Evolutionary conservation across 1,140 invertebrate species (phyloP), one percentile per base, ranked within the genome.

Genomic region (Anastrepha obliqua): DNA sequence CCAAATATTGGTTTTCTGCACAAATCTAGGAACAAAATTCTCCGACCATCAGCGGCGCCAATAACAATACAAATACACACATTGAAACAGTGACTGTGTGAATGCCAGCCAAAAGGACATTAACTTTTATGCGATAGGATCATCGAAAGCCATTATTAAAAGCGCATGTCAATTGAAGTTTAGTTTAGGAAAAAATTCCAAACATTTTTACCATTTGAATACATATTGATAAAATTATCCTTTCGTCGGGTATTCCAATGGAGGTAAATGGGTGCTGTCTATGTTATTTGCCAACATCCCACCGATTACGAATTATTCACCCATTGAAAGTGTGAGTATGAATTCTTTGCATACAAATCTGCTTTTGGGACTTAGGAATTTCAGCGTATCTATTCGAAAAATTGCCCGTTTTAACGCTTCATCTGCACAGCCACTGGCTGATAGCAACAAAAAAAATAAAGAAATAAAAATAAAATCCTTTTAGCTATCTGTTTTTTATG

Each of bases 51-150:
- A 74, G n/a, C 70, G 29, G 5, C 70, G 29, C 20, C 15, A 55
- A 55, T n/a, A 70, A 55, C 74, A 81, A 29, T 55, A 47, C 9
- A 74, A 11, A 51, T 44, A 44, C 39, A 74, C 44, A 13, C 42
- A 47, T 5, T 39, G 65, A 39, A 42, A 11, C 1, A 8, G 8
- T 20, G 9, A 9, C 55, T 20, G 74, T 55, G n/a, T 81, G 74
- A 39, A 58, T 62, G 55, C 85, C 59, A 1, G 85, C 85, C 13
- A 62, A 86, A 86, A 86, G 85, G 85, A 86, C 85, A 86, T 86
- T 62, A 86, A 60, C 58, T 86, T 86, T 86, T 86, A 86, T 86
- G 51, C 59, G 85, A 9, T 60, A n/a, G 85, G 85, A 86, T 86
- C 85, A 86, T 60, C 29, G 55, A 86, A 81, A 59, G 58, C 55